Percentiles rank a stretch among this genome's conserved stretches.
Conservation (phyloP, 64 coral and sea anemone species). For the Pocillopora verrucosa region DNA sequence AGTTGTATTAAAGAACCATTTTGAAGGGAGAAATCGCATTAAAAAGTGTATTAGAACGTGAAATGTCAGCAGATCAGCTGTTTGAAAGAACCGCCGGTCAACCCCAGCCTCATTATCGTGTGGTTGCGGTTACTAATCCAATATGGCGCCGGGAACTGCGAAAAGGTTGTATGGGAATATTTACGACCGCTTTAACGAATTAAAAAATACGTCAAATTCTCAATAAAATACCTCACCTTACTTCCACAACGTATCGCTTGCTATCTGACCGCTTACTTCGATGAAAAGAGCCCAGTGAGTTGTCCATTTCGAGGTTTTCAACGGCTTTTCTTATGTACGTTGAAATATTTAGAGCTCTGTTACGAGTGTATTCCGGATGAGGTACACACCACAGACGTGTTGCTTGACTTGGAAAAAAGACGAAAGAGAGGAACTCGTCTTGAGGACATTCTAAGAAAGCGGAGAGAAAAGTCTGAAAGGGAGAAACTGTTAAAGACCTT, state of each 20-base stretch:
- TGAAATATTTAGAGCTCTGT: constrained; percentile 95
- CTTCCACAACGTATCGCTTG: no score
- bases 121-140: constrained; percentile 30
- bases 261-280: no score
- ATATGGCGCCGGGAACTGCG: constrained; percentile 47
- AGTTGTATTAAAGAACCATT: no score
- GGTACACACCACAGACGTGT: constrained; percentile 76
- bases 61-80: no score
- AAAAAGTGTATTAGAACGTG: no score
- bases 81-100: no score
- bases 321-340: background rate
- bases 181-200: no score
- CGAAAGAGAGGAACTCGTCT: constrained; percentile 90
- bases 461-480: constrained; percentile 63
- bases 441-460: constrained; percentile 73
- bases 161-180: background rate
- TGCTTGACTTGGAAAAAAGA: constrained; percentile 74
- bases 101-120: constrained; percentile 15
- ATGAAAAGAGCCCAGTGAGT: no score
- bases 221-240: no score
- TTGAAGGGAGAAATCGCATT: no score
- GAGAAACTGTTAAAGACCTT: constrained; percentile 69
- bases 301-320: no score
- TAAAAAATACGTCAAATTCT: no score
- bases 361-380: constrained; percentile 93